A percentile compares a stretch with the other conserved stretches of the same genome.
Evolutionary conservation across 2,113 vertebrate genomes (phyloP).

Genomic region (Gallinago jamesoni): DNA sequence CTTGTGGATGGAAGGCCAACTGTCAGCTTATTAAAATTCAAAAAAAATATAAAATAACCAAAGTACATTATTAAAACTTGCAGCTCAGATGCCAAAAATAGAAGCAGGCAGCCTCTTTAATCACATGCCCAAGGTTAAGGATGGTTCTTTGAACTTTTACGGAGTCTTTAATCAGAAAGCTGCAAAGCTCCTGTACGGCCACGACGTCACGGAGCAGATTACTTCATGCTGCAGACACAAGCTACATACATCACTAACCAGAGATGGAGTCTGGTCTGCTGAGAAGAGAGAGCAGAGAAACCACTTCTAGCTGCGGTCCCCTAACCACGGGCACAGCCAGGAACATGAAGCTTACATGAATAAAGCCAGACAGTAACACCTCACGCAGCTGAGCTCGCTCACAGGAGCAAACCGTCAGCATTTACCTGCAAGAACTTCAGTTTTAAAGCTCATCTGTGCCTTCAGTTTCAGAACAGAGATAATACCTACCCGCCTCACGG

Average conservation of each 20-base stretch:
- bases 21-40: not conserved
- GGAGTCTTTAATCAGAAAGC: constrained; percentile 33
- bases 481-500: not conserved
- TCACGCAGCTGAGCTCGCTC: not conserved
- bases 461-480: not conserved
- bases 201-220: not conserved
- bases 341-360: not conserved
- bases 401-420: not conserved
- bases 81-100: not conserved
- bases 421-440: not conserved
- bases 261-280: not conserved
- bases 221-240: not conserved
- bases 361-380: not conserved
- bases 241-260: not conserved
- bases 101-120: not conserved
- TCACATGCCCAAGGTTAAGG: not conserved
- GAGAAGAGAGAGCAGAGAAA: not conserved
- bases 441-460: not conserved
- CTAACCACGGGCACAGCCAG: not conserved
- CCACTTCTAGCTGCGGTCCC: not conserved
- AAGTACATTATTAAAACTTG: not conserved
- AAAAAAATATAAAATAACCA: not conserved
- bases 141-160: constrained; percentile 6
- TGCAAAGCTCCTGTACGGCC: not conserved
- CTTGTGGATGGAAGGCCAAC: not conserved